Conservation (phyloP, 2,113 vertebrate genomes). For the Oophaga pumilio region DNA sequence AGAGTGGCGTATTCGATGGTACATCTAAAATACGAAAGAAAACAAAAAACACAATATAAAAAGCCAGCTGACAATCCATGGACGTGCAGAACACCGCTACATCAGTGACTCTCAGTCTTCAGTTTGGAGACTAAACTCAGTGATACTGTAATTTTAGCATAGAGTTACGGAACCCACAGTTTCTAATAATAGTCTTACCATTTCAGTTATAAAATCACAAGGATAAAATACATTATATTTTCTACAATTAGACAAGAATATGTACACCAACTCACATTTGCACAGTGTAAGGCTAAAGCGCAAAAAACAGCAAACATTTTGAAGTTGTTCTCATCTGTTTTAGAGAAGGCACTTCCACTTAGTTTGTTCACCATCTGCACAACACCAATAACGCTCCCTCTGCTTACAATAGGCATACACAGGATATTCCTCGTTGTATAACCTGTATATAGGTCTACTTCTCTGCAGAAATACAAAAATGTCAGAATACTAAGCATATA, state of each 20-base stretch:
- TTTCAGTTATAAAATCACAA: background rate
- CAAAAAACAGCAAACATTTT: conserved; percentile 99
- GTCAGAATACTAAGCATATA: background rate
- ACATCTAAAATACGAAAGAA: conserved; percentile 80
- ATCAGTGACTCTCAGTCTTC: background rate
- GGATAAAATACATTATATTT: background rate
- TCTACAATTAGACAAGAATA: too few relatives aligned
- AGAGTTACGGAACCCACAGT: background rate
- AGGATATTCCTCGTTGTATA: conserved; percentile 97
- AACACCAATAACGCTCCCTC: conserved; percentile 94
- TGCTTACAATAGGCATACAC: conserved; percentile 98
- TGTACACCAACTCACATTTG: conserved; percentile 83
- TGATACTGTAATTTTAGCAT: background rate
- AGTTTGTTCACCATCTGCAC: conserved; percentile 99
- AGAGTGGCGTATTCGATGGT: conserved; percentile 95
- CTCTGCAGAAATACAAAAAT: conserved; percentile 71
- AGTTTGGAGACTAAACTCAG: background rate
- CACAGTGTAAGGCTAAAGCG: conserved; percentile 98
- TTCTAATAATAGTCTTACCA: too few relatives aligned
- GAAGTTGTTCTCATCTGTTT: conserved; percentile 99
- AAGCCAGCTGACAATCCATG: background rate
- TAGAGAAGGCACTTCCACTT: conserved; percentile 98
- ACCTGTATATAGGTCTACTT: conserved; percentile 97
- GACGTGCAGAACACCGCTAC: background rate
- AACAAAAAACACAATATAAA: background rate